A percentile compares a stretch with the other conserved stretches of the same genome.
Evolutionary conservation across 2,113 vertebrate species (phyloP).

Genomic region (Mus spicilegus): DNA sequence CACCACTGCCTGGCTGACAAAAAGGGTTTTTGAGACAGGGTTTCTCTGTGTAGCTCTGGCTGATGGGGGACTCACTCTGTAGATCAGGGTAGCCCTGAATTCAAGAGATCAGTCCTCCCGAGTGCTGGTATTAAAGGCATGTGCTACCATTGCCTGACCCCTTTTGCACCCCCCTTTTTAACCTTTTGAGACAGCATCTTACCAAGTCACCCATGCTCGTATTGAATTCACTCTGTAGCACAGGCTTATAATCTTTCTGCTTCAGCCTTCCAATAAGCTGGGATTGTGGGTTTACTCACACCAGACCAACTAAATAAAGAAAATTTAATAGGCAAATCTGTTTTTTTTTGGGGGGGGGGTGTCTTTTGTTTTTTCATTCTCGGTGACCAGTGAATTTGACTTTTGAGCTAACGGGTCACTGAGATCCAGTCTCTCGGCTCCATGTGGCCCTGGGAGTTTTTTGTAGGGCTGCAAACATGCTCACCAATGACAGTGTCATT

Average conservation of each 20-base stretch:
- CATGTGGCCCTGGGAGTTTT: neutral
- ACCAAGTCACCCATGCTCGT: too few relatives aligned
- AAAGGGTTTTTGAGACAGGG: too few relatives aligned
- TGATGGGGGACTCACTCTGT: neutral
- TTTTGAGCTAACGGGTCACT: neutral
- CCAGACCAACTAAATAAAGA: neutral
- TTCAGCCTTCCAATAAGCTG: neutral
- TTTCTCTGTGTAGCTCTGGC: too few relatives aligned
- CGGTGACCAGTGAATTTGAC: neutral
- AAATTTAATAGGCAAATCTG: neutral
- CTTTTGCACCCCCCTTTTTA: neutral
- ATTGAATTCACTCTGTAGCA: neutral
- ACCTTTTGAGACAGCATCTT: too few relatives aligned
- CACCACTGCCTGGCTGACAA: neutral
- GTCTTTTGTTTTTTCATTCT: neutral
- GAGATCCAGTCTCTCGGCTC: neutral
- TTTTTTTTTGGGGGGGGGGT: neutral
- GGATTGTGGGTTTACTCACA: neutral
- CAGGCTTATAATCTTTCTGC: neutral
- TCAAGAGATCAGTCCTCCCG: neutral
- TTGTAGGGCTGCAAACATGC: neutral
- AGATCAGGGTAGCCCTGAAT: neutral
- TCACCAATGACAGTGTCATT: neutral
- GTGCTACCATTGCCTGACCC: too few relatives aligned
- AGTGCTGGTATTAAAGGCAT: neutral